Evolutionary conservation across 2,888 invertebrate genomes (phyloP), one percentile per base, ranked within the genome.

Genomic region (Anarsia innoxiella): DNA sequence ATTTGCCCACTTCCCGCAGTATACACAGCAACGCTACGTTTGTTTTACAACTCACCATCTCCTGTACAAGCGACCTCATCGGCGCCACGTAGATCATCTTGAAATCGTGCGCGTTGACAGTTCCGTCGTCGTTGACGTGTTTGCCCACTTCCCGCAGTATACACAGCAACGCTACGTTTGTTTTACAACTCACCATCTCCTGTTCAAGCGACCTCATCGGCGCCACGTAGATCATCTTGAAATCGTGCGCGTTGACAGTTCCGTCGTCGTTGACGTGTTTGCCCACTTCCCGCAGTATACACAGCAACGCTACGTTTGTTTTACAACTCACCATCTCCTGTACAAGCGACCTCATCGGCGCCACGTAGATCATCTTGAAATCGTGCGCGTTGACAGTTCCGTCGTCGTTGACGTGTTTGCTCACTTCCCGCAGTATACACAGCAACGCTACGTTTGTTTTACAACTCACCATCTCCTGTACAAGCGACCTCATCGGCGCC

Each of bases 361-460:
- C 99, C 99, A 99, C 93, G 66, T 99, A 99, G 42, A 99, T 95
- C 53, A 98, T 95, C 86, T 99, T n/a, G n/a, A n/a, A n/a, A n/a
- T n/a, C n/a, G n/a, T n/a, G n/a, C 23, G 13, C 93, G 70, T 96
- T 96, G 48, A 99, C 99, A 0, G 95, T 94, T 0, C 98, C 98
- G 72, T 99, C 98, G 14, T 92, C 89, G 71, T 99, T 98, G 28
- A 98, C 95, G 69, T 99, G 98, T 65, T 99, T 99, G 9, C 99
- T 98, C 37, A 99, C 94, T 79, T 99, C 99, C 2, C 97, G 87
- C 88, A 99, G 90, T 87, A 99, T 96, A 38, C 94, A 92, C 15
- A 99, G 86, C 28, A 99, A 76, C 0, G 99, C 99, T 0, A 99
- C 99, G 77, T 99, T 99, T 0, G 99, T 99, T 87, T 99, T 99